These are phyloP conservation scores for Dicrostonyx torquatus DNA, from an alignment of 2,797 vertebrate genomes.

Conservation along the genomic window DNA sequence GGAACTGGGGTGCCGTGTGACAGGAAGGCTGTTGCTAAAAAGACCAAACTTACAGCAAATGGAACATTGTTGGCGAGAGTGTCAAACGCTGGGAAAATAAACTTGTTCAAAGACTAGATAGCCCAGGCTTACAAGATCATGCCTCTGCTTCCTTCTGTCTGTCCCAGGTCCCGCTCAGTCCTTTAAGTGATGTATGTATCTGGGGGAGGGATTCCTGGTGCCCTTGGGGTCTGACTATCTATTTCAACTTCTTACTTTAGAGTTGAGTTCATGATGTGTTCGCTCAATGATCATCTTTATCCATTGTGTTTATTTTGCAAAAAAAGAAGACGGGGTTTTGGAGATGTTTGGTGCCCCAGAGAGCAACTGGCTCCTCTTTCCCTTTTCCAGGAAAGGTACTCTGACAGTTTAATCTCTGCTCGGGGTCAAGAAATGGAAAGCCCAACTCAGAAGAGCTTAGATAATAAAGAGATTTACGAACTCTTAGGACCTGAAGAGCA, in stretches of 20 bases:
- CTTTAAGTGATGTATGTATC: background rate
- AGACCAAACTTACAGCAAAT: conserved; percentile 76
- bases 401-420: background rate
- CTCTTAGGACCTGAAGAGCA: background rate
- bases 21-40: conserved; percentile 68
- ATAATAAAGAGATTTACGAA: background rate
- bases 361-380: background rate
- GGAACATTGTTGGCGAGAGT: conserved; percentile 59
- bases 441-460: background rate
- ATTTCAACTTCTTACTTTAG: conserved; percentile 8
- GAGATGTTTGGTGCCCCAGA: background rate
- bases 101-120: background rate
- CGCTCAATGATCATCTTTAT: background rate
- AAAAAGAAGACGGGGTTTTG: background rate
- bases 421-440: conserved; percentile 36
- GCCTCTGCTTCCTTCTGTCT: background rate
- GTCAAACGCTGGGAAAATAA: conserved; percentile 73
- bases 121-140: background rate
- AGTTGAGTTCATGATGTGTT: background rate
- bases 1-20: conserved; percentile 72
- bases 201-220: background rate
- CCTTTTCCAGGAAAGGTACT: background rate
- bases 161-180: background rate
- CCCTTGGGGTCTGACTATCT: background rate
- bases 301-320: background rate